Evolutionary conservation across 2,113 vertebrate species (phyloP).

Genomic region (Xerus inauris): DNA sequence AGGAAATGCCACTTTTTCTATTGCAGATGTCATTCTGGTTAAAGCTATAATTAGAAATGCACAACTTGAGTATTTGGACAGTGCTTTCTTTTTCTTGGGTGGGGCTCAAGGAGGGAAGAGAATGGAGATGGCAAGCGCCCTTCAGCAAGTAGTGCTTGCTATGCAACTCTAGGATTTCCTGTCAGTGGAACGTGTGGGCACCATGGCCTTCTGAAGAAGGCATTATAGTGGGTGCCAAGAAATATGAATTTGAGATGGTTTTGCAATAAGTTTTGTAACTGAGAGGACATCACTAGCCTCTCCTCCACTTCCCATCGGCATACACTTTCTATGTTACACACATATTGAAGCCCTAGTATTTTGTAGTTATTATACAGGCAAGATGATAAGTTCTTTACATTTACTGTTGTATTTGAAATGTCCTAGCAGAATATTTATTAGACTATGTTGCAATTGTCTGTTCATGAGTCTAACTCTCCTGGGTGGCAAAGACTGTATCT

Average conservation of each 20-base stretch:
- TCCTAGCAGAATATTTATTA: background rate
- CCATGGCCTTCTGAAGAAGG: conserved; percentile 5
- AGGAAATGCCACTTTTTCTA: conserved; percentile 86
- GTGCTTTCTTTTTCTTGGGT: conserved; percentile 29
- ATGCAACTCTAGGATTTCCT: background rate
- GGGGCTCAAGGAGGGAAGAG: background rate
- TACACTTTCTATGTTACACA: background rate
- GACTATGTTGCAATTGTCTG: background rate
- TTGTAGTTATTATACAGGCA: background rate
- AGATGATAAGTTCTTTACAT: background rate
- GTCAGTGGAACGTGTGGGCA: background rate
- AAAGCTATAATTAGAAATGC: conserved; percentile 80
- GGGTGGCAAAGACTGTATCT: background rate
- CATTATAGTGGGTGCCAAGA: background rate
- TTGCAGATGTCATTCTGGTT: conserved; percentile 83
- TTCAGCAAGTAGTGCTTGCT: conserved; percentile 58
- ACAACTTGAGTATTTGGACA: conserved; percentile 41
- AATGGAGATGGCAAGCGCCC: conserved; percentile 33
- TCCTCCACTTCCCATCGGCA: background rate
- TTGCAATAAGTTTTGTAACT: background rate
- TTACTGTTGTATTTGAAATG: background rate
- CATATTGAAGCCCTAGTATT: background rate
- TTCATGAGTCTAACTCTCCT: background rate
- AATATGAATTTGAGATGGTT: background rate
- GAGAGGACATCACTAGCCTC: background rate